phyloP scores from a whole-genome alignment of 2,113 vertebrate genomes.

The Ophthalmolycus amberensis region DNA sequence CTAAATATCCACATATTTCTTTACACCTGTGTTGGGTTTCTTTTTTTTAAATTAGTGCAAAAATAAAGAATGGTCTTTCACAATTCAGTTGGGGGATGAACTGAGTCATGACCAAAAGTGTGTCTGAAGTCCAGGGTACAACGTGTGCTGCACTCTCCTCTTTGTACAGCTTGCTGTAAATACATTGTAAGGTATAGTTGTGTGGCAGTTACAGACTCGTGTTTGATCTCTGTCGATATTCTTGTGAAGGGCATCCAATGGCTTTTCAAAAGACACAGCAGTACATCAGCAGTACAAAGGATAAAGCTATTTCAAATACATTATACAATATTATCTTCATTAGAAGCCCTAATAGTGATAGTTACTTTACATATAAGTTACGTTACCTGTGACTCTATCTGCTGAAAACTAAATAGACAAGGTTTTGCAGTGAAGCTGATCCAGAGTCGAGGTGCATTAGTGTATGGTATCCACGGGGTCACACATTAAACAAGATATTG shows the following conservation, averaged over 20 bases:
- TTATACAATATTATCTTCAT: not conserved
- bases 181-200: constrained; percentile 21
- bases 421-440: constrained; percentile 6
- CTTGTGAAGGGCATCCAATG: constrained; percentile 42
- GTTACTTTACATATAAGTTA: not conserved
- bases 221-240: constrained; percentile 31
- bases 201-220: constrained; percentile 11
- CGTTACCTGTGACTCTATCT: not conserved
- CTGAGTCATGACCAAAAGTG: constrained; percentile 31
- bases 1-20: constrained; percentile 62
- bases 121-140: constrained; percentile 24
- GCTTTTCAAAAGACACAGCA: constrained; percentile 15
- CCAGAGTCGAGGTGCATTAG: constrained; percentile 40
- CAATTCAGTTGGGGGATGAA: constrained; percentile 35
- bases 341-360: not conserved
- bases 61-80: constrained; percentile 41
- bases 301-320: not conserved
- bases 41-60: constrained; percentile 49
- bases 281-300: not conserved
- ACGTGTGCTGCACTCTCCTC: constrained; percentile 25
- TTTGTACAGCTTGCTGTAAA: constrained; percentile 42
- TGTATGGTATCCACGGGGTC: constrained; percentile 54
- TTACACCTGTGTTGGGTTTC: constrained; percentile 61
- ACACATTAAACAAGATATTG: constrained; percentile 69
- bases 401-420: not conserved